A percentile compares a stretch with the other conserved stretches of the same genome.
These are phyloP conservation scores for Corynorhinus townsendii DNA, from an alignment of 2,113 vertebrate species.

Conservation along the genomic window DNA sequence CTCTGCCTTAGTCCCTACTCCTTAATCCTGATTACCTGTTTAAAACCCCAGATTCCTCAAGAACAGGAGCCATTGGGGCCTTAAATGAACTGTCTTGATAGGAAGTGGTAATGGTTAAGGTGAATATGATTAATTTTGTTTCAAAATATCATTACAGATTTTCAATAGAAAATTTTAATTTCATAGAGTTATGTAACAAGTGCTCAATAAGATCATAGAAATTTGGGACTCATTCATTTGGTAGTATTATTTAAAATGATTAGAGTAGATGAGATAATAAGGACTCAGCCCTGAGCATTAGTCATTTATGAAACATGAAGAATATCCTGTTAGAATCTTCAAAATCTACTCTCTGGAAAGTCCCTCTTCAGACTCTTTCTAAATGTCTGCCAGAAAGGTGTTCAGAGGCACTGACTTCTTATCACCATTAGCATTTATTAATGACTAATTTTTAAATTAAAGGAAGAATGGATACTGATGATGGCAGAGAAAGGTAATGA, in stretches of 20 bases:
- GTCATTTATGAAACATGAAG: neutral
- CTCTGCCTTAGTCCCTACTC: neutral
- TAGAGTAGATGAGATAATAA: neutral
- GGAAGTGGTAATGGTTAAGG: neutral
- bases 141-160: neutral
- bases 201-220: neutral
- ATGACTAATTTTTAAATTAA: conserved; percentile 29
- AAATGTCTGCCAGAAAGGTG: neutral
- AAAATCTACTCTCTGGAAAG: neutral
- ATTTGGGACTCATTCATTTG: neutral
- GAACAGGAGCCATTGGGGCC: neutral
- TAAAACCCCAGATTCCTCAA: neutral
- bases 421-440: neutral
- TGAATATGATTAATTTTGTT: neutral
- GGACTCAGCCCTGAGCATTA: neutral
- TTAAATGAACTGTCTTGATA: neutral
- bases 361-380: neutral
- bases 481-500: neutral
- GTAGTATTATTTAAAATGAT: neutral
- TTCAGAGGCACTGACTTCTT: neutral
- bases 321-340: neutral
- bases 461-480: neutral
- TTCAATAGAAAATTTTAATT: neutral
- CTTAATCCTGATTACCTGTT: neutral
- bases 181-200: neutral